Conservation (phyloP, 2,113 vertebrate species). For the Gopherus flavomarginatus region DNA sequence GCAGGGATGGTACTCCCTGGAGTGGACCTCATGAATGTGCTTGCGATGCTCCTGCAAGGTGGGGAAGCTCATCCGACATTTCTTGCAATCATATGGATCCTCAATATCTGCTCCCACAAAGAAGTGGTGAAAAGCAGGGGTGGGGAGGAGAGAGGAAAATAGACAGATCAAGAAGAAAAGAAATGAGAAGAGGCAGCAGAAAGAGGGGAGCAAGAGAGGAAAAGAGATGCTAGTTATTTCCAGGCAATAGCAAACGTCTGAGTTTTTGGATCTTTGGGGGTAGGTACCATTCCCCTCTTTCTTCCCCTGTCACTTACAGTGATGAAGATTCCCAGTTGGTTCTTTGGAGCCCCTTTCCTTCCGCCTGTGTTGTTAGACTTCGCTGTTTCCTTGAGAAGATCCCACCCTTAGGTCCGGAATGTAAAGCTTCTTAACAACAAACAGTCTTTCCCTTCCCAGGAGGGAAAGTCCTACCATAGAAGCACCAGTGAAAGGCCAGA, state of each 20-base stretch:
- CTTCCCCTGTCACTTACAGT: accelerated
- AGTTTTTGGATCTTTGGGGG: not conserved
- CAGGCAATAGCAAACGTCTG: not conserved
- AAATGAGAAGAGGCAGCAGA: not conserved
- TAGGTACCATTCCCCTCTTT: not conserved
- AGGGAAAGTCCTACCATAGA: not conserved
- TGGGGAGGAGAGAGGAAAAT: not conserved
- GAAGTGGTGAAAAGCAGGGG: not conserved
- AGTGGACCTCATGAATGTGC: constrained; percentile 87
- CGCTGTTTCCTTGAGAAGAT: not conserved
- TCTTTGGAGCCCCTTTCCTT: not conserved
- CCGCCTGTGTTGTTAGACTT: not conserved
- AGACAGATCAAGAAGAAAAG: not conserved
- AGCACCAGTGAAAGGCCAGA: not conserved
- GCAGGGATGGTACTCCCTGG: constrained; percentile 88
- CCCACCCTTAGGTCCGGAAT: not conserved
- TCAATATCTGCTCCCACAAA: constrained; percentile 78
- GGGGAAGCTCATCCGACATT: constrained; percentile 89
- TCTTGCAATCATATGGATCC: constrained; percentile 90
- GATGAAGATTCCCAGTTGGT: not conserved
- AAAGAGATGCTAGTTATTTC: not conserved
- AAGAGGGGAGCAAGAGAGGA: not conserved
- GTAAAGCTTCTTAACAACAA: not conserved
- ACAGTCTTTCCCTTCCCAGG: not conserved
- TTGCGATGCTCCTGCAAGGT: constrained; percentile 86